Evolutionary conservation across 2,113 vertebrate genomes (phyloP).

Genomic region (Lampris megalopsis): DNA sequence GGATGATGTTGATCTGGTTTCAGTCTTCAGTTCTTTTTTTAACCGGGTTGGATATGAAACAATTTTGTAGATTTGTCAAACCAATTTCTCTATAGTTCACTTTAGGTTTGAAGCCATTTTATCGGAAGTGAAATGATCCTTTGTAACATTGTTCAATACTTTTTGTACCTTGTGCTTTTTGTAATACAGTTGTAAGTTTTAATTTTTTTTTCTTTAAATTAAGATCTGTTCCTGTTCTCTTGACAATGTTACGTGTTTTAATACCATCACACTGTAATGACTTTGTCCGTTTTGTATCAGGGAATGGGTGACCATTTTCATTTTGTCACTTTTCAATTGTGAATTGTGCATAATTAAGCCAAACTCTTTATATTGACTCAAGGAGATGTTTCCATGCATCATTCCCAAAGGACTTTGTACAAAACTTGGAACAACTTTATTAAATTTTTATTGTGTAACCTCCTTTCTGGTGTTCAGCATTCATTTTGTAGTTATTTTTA

Average conservation of each 20-base stretch:
- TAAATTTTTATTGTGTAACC: too few species aligned
- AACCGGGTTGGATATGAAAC: slow-evolving; percentile 3
- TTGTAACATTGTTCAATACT: slow-evolving; percentile 16
- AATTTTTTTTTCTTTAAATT: slow-evolving; percentile 1
- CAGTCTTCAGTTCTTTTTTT: background rate
- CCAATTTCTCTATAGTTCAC: slow-evolving; percentile 67
- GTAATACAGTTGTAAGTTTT: slow-evolving; percentile 29
- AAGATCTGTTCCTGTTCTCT: slow-evolving; percentile 25
- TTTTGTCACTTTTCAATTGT: slow-evolving; percentile 27
- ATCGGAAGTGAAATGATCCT: slow-evolving; percentile 45
- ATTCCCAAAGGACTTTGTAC: too few species aligned
- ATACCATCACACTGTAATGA: slow-evolving; percentile 53
- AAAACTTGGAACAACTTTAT: too few species aligned
- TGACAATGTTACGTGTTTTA: slow-evolving; percentile 64
- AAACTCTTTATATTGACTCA: too few species aligned
- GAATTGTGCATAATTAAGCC: background rate
- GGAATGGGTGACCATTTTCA: background rate
- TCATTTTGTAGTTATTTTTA: too few species aligned
- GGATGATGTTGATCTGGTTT: background rate
- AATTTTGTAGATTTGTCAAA: background rate
- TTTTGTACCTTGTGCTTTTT: slow-evolving; percentile 54
- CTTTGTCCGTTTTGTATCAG: slow-evolving; percentile 1
- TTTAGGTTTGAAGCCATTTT: slow-evolving; percentile 82
- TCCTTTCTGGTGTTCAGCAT: too few species aligned
- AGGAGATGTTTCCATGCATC: too few species aligned